phyloP scores from a whole-genome alignment of 2,113 vertebrate species.

The Zingel zingel region DNA sequence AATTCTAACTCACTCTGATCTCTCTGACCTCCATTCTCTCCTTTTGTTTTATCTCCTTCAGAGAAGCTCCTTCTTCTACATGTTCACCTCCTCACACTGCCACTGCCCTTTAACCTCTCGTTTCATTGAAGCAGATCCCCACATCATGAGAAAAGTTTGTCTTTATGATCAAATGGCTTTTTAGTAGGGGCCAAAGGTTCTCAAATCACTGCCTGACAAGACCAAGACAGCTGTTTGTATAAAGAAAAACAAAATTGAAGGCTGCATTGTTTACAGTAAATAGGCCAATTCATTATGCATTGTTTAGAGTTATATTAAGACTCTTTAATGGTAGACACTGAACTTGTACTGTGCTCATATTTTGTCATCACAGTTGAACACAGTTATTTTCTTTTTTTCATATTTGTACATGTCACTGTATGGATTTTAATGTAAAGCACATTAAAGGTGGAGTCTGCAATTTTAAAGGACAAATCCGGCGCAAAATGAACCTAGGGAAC shows the following conservation, averaged over 20 bases:
- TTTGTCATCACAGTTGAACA: neutral
- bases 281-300: conserved; percentile 30
- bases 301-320: conserved; percentile 10
- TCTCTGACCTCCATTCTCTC: conserved; percentile 50
- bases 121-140: neutral
- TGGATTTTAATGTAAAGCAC: conserved; percentile 14
- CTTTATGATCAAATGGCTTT: conserved; percentile 20
- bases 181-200: neutral
- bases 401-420: conserved; percentile 1
- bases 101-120: neutral
- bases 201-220: neutral
- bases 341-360: neutral
- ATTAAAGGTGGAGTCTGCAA: neutral
- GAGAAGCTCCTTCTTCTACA: neutral
- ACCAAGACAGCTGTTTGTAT: conserved; percentile 17
- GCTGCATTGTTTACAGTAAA: conserved; percentile 8
- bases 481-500: no score
- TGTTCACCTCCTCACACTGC: conserved; percentile 14
- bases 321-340: neutral
- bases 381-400: neutral
- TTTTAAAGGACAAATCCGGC: no score
- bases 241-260: conserved; percentile 19
- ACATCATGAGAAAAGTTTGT: conserved; percentile 9
- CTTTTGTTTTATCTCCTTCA: conserved; percentile 19
- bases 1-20: conserved; percentile 38